Evolutionary conservation across 2,888 invertebrate species (phyloP).

Genomic region (Spisula solida): DNA sequence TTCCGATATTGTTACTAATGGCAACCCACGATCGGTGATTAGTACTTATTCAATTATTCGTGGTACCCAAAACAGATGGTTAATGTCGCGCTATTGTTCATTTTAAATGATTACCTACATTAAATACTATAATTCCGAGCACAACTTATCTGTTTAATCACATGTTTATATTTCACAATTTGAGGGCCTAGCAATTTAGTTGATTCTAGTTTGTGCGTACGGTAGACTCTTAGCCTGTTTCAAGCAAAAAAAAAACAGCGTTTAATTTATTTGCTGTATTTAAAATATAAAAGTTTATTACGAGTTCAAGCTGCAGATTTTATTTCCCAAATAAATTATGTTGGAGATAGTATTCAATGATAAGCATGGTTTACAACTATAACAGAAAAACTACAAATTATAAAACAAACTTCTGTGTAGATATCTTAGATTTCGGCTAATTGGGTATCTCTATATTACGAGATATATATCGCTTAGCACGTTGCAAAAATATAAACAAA

Average conservation of each 20-base stretch:
- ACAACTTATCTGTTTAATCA: too few species aligned
- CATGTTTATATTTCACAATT: too few species aligned
- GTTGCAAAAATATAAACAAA: slow-evolving; percentile 57
- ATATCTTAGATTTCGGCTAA: slow-evolving; percentile 37
- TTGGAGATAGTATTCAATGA: background rate
- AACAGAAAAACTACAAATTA: slow-evolving; percentile 30
- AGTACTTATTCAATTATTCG: background rate
- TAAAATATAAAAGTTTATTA: background rate
- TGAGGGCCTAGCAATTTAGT: too few species aligned
- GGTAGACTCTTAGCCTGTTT: background rate
- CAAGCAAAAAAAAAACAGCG: background rate
- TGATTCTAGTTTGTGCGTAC: too few species aligned
- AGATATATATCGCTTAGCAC: slow-evolving; percentile 44
- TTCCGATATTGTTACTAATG: background rate
- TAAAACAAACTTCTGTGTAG: slow-evolving; percentile 27
- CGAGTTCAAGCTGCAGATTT: background rate
- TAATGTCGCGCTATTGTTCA: too few species aligned
- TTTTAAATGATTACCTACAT: too few species aligned
- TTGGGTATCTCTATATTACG: background rate
- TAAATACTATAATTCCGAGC: too few species aligned
- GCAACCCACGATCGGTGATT: background rate
- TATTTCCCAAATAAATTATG: slow-evolving; percentile 8
- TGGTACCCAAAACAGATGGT: too few species aligned
- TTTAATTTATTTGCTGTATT: background rate
- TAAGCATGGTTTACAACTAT: background rate